A percentile compares a stretch with the other conserved stretches of the same genome.
Conservation (phyloP, 2,797 vertebrate species). For the Eulemur rubriventer region DNA sequence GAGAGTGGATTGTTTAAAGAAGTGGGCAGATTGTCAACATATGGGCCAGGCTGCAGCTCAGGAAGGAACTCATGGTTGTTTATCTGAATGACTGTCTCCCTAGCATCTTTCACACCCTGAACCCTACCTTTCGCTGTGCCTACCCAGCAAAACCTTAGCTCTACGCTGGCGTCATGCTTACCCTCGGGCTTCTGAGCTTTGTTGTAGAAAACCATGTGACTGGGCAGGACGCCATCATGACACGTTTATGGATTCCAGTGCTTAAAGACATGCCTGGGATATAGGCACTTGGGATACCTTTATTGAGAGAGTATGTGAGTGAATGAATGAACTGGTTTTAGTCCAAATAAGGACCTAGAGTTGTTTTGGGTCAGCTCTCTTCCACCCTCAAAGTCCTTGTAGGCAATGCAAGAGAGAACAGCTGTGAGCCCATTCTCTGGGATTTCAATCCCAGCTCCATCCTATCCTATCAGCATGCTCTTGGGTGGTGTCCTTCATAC, state of each 20-base stretch:
- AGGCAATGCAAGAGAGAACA: neutral
- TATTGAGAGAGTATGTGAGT: neutral
- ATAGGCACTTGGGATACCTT: neutral
- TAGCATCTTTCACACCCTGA: neutral
- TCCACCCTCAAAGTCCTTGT: neutral
- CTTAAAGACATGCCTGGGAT: neutral
- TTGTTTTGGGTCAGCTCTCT: no score
- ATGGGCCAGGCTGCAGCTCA: neutral
- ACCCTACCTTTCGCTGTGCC: neutral
- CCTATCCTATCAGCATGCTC: no score
- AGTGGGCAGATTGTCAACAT: neutral
- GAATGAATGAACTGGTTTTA: neutral
- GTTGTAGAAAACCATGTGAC: neutral
- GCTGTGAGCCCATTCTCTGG: neutral
- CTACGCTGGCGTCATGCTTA: neutral
- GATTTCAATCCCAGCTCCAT: neutral
- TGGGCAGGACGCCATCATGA: neutral
- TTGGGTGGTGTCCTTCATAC: neutral
- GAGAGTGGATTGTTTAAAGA: no score
- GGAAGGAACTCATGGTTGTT: neutral
- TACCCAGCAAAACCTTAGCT: neutral
- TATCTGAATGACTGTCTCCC: neutral
- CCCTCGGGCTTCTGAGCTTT: neutral
- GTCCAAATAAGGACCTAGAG: fast-evolving
- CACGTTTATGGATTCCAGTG: neutral